Percentiles rank a stretch among this genome's conserved stretches.
phyloP scores from a whole-genome alignment of 2,888 invertebrate species.

The Stenotaenia linearis region DNA sequence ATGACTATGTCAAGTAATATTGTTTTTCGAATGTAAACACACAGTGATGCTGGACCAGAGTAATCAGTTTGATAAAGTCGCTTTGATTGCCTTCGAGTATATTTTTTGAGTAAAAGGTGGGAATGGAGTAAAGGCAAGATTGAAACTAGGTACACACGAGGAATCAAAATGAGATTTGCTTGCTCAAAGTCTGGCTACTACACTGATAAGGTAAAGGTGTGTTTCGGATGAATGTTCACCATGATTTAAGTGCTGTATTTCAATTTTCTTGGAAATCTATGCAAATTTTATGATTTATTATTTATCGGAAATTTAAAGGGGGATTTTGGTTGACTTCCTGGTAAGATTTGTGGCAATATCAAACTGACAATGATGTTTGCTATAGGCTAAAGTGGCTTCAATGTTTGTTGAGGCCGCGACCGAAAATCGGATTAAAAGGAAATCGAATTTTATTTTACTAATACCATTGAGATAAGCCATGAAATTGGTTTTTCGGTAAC shows the following conservation, averaged over 20 bases:
- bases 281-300: background rate
- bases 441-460: background rate
- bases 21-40: background rate
- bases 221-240: background rate
- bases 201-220: background rate
- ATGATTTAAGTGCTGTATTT: background rate
- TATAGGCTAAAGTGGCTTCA: background rate
- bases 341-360: background rate
- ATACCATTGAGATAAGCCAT: background rate
- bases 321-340: background rate
- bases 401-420: background rate
- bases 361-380: background rate
- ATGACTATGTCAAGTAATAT: background rate
- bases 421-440: slow-evolving; percentile 20
- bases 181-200: background rate
- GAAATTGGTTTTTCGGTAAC: background rate
- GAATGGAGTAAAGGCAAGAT: background rate
- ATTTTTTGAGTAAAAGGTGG: background rate
- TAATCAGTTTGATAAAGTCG: background rate
- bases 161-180: slow-evolving; percentile 13
- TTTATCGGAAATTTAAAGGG: no score
- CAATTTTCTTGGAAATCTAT: background rate
- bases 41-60: background rate
- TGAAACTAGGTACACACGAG: background rate
- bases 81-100: background rate